Conservation (phyloP, 2,888 invertebrate genomes). For the Bedellia somnulentella region DNA sequence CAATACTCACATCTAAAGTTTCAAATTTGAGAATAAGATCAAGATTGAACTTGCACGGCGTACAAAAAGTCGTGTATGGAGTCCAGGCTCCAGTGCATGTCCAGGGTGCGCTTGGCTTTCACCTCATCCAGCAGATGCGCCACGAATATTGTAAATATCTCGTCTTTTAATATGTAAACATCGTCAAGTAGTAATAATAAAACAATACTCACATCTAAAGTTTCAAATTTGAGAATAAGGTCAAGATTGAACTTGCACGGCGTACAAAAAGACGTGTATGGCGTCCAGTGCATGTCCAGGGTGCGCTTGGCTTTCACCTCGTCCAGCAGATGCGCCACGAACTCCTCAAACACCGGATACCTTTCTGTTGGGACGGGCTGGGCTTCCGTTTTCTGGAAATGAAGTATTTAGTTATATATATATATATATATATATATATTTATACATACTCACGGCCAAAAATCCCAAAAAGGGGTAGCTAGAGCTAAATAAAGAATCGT, state of each 20-base stretch:
- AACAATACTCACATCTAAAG: slow-evolving; percentile 64
- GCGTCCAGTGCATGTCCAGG: slow-evolving; percentile 88
- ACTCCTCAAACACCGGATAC: slow-evolving; percentile 81
- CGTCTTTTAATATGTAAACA: not conserved
- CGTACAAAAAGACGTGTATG: slow-evolving; percentile 80
- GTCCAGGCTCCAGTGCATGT: slow-evolving; percentile 84
- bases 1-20: slow-evolving; percentile 59
- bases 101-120: slow-evolving; percentile 63
- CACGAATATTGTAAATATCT: slow-evolving; percentile 82
- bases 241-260: slow-evolving; percentile 84
- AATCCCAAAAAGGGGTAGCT: not conserved
- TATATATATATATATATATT: not conserved
- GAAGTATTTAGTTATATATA: not conserved
- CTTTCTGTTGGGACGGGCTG: slow-evolving; percentile 38
- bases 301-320: slow-evolving; percentile 64
- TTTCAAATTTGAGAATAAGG: slow-evolving; percentile 81
- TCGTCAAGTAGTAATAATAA: not conserved
- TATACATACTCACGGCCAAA: not conserved
- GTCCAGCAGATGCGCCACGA: slow-evolving; percentile 76
- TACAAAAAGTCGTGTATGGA: slow-evolving; percentile 70
- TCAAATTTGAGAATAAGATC: slow-evolving; percentile 71
- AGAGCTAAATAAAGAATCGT: too few species aligned
- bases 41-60: slow-evolving; percentile 71
- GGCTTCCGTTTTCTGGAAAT: slow-evolving; percentile 20
- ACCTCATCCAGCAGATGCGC: slow-evolving; percentile 75